Evolutionary conservation across 1,140 invertebrate genomes (phyloP), one percentile per base, ranked within the genome.

Genomic region (Akabosia matsudoensis): DNA sequence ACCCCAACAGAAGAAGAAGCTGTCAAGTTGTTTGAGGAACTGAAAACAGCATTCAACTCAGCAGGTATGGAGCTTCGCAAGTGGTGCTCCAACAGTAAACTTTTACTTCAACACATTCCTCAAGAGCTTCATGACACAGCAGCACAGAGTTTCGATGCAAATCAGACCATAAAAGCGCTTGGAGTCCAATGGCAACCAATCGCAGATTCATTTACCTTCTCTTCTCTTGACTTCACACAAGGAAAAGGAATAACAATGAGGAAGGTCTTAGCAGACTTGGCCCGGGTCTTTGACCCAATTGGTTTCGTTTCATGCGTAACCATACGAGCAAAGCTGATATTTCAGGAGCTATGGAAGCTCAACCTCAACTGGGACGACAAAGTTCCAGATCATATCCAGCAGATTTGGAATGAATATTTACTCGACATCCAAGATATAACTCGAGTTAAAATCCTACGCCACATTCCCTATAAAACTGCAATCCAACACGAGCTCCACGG

Each of bases 401-500:
- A 14, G 45, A 52, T 14, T 14, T 52, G 45, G 45, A 52, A 14
- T 52, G 13, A 13, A 52, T 52, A 52, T 52, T n/a, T 14, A 52
- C 13, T 14, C 13, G 13, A 13, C 45, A 13, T 52, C n/a, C 45
- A 52, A n/a, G 13, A 52, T 14, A 52, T 52, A 13, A 52, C 13
- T 14, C 13, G 13, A 52, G n/a, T 52, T 52, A n/a, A 13, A 52
- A 52, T 52, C n/a, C 45, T n/a, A n/a, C 13, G 45, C 13, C n/a
- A 14, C 45, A 52, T 52, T 13, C n/a, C 45, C 13, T 14, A 14
- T 13, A 13, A 52, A n/a, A 52, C 13, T 52, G 13, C 45, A 13
- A 52, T 52, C n/a, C 45, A n/a, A n/a, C 45, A 52, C 13, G 45
- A 83, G 52, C 37, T 82, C 13, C 45, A 52, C n/a, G 45, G 45